Conservation (phyloP, 2,888 invertebrate genomes). For the Drosophila paramelanica region DNA sequence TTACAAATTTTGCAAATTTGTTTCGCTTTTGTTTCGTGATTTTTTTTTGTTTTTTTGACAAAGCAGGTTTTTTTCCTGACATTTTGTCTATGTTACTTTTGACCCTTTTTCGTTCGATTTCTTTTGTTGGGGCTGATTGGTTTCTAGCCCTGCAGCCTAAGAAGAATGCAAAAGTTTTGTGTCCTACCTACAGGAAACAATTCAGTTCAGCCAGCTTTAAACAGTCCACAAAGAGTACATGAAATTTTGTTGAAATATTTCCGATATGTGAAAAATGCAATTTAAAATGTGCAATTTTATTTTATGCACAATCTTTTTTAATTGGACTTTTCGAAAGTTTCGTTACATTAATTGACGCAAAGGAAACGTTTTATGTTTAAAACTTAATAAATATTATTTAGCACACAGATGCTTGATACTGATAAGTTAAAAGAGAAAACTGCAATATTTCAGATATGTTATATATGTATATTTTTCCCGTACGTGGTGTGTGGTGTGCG, state of each 20-base stretch:
- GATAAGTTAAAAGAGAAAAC: too few relatives aligned
- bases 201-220: conserved; percentile 3
- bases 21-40: conserved; percentile 27
- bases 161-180: conserved; percentile 14
- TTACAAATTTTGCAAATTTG: conserved; percentile 17
- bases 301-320: background rate
- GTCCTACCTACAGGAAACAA: background rate
- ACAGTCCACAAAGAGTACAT: background rate
- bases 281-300: background rate
- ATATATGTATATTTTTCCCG: too few relatives aligned
- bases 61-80: conserved; percentile 22
- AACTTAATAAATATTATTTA: too few relatives aligned
- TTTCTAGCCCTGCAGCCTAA: conserved; percentile 43
- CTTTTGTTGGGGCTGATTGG: conserved; percentile 52
- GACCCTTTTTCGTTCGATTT: conserved; percentile 47
- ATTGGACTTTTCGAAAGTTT: background rate
- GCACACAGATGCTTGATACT: too few relatives aligned
- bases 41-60: conserved; percentile 8
- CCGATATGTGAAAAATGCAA: background rate
- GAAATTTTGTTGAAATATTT: background rate
- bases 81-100: conserved; percentile 26
- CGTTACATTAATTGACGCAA: too few relatives aligned
- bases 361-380: too few relatives aligned
- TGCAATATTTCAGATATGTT: too few relatives aligned
- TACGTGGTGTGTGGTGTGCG: background rate